These are phyloP conservation scores for Cataglyphis cursor DNA, from an alignment of 2,888 invertebrate genomes.

Conservation along the genomic window DNA sequence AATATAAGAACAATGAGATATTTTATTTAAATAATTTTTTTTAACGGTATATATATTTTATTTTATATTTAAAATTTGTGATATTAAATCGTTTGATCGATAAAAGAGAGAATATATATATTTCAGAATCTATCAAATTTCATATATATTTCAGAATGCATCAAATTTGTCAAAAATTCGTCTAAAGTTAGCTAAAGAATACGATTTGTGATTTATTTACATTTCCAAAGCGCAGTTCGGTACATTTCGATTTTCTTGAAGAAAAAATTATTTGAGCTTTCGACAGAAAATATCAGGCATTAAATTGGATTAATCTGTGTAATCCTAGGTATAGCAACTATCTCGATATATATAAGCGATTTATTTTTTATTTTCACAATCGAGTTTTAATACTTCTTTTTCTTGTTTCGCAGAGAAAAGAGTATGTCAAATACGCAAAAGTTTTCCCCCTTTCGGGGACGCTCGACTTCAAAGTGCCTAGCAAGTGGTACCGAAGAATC, in stretches of 20 bases:
- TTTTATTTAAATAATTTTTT: constrained; percentile 25
- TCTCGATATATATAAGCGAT: neutral
- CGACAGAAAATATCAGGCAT: neutral
- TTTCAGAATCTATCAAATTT: too few relatives aligned
- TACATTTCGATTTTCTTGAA: neutral
- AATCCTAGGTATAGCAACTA: neutral
- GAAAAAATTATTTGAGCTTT: neutral
- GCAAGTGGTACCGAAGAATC: constrained; percentile 96
- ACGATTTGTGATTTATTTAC: constrained; percentile 5
- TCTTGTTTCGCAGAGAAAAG: constrained; percentile 91
- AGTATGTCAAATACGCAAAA: constrained; percentile 98
- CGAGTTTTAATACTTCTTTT: neutral
- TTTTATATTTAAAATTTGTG: neutral
- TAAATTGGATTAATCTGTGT: constrained; percentile 1
- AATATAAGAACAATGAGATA: neutral
- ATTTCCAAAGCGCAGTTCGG: too few relatives aligned
- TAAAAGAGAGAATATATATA: neutral
- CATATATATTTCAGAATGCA: too few relatives aligned
- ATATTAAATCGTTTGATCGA: neutral
- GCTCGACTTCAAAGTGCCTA: constrained; percentile 95
- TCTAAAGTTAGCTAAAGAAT: neutral
- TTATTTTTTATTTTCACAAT: neutral
- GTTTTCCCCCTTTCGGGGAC: constrained; percentile 95
- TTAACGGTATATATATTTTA: neutral
- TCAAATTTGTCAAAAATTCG: neutral